Conservation (phyloP, 2,888 invertebrate species). For the Chelonus formosanus region DNA sequence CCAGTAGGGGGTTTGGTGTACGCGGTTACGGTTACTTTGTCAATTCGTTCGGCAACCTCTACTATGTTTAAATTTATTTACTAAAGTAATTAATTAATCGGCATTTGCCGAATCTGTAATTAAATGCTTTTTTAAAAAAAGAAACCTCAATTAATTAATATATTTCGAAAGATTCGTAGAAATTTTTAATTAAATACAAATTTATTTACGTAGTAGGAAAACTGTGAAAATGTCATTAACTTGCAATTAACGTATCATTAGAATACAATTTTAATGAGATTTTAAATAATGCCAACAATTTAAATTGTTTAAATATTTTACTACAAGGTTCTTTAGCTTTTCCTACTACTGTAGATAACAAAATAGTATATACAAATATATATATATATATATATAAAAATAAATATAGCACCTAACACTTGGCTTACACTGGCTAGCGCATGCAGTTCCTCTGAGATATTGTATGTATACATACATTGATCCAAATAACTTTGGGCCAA, state of each 20-base stretch:
- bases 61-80: conserved; percentile 13
- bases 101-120: not conserved
- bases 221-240: not conserved
- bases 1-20: conserved; percentile 62
- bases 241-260: not conserved
- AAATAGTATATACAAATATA: too few species aligned
- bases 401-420: conserved; percentile 22
- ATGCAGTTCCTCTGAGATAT: conserved; percentile 22
- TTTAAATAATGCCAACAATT: too few species aligned
- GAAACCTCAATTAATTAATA: conserved; percentile 13
- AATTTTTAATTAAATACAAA: not conserved
- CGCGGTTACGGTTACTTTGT: conserved; percentile 65
- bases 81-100: conserved; percentile 1
- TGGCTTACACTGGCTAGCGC: conserved; percentile 29
- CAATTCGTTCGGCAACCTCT: conserved; percentile 24
- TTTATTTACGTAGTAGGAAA: not conserved
- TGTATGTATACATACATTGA: conserved; percentile 9
- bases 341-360: not conserved
- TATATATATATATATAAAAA: conserved; percentile 2
- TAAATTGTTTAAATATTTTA: not conserved
- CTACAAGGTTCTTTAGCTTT: not conserved
- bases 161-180: conserved; percentile 61
- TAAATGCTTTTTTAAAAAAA: not conserved
- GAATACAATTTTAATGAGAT: not conserved
- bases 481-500: conserved; percentile 13